A percentile compares a stretch with the other conserved stretches of the same genome.
phyloP scores from a whole-genome alignment of 1,140 invertebrate species.

The Megathymus violae region DNA sequence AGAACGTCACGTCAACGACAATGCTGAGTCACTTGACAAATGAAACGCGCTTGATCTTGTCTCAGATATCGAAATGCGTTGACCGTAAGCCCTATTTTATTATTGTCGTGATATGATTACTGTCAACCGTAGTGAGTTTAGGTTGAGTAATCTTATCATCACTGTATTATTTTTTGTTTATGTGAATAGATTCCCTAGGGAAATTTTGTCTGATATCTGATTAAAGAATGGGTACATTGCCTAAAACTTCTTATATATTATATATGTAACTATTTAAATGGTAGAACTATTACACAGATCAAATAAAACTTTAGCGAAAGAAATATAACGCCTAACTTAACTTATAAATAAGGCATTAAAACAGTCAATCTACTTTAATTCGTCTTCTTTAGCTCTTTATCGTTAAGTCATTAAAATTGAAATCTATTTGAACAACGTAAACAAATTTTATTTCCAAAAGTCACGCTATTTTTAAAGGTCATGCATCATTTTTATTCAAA shows the following conservation, averaged over 20 bases:
- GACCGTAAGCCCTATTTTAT: conserved; percentile 79
- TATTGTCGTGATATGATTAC: conserved; percentile 80
- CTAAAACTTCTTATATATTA: no score
- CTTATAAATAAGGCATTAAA: no score
- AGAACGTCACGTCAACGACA: conserved; percentile 80
- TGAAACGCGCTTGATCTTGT: conserved; percentile 72
- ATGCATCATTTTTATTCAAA: conserved; percentile 29
- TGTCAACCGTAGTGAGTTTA: conserved; percentile 70
- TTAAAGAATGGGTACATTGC: no score
- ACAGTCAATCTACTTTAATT: no score
- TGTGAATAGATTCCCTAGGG: conserved; percentile 17
- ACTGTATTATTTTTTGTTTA: conserved; percentile 16
- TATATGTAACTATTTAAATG: no score
- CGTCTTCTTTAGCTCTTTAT: no score
- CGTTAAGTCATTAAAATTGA: no score
- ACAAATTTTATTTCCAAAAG: background rate
- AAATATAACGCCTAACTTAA: no score
- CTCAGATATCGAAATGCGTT: conserved; percentile 75
- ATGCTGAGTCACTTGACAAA: conserved; percentile 82
- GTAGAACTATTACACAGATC: background rate
- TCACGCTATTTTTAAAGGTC: conserved; percentile 10
- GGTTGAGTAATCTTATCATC: conserved; percentile 28
- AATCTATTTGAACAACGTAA: conserved; percentile 9
- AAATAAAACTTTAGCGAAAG: conserved; percentile 29
- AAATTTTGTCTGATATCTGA: background rate